phyloP scores from a whole-genome alignment of 2,113 vertebrate genomes.

The Phaetusa simplex region DNA sequence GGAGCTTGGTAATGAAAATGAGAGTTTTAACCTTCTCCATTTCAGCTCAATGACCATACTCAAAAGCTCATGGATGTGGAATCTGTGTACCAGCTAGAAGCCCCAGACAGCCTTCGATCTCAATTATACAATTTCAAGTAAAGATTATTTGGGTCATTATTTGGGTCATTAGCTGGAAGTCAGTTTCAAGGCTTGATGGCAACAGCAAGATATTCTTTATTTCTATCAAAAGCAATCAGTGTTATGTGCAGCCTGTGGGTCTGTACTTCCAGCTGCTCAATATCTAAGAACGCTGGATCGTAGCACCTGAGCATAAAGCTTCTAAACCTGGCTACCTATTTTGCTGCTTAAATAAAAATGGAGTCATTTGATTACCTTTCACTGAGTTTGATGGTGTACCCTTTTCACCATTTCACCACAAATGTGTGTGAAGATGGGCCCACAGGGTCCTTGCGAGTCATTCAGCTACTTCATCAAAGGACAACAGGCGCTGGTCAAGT shows the following conservation, averaged over 20 bases:
- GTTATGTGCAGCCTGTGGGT: not conserved
- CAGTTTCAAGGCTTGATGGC: slow-evolving; percentile 36
- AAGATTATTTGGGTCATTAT: slow-evolving; percentile 69
- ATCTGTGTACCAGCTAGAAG: slow-evolving; percentile 46
- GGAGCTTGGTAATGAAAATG: slow-evolving; percentile 76
- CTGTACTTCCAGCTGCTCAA: not conserved
- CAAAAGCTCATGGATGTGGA: slow-evolving; percentile 69
- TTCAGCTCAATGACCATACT: slow-evolving; percentile 74
- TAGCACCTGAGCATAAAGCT: not conserved
- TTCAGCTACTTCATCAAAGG: not conserved
- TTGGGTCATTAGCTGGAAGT: slow-evolving; percentile 64
- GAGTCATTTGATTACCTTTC: not conserved
- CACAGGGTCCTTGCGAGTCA: not conserved
- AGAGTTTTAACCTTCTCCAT: slow-evolving; percentile 78
- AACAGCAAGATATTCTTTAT: slow-evolving; percentile 47
- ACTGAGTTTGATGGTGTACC: not conserved
- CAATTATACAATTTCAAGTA: slow-evolving; percentile 54
- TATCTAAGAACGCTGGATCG: not conserved
- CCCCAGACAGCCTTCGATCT: slow-evolving; percentile 47
- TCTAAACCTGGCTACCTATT: not conserved
- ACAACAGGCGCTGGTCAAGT: not conserved
- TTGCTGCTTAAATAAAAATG: not conserved
- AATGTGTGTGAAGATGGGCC: not conserved
- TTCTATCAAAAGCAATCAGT: not conserved
- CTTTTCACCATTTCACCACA: not conserved